Evolutionary conservation across 1,140 invertebrate species (phyloP), one percentile per base, ranked within the genome.

Genomic region (Drosophila athabasca): DNA sequence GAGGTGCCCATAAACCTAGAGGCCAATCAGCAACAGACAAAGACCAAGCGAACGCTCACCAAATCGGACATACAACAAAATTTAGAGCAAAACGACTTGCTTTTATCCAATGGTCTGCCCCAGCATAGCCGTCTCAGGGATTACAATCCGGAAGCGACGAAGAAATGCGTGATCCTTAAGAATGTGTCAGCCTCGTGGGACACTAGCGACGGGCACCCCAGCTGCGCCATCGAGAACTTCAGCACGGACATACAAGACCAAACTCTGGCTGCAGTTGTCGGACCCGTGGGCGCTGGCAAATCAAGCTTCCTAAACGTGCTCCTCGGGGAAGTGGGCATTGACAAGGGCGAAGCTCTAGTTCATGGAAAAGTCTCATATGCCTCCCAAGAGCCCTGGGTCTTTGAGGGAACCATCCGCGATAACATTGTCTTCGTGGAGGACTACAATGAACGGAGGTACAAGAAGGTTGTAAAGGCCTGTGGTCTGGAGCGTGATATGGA

Each of bases 351-450:
- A 11, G 88, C 96, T 0, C 85, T 92, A 15, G 92, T 96, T 0
- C 91, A 93, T 61, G 97, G 97, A 24, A 94, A 92, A 54, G 90
- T 97, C 6, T 95, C 96, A 0, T 98, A 97, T 90, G 94, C 95
- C 5, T 94, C 96, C 24, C 96, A 97, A 90, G 95, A 96, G 68
- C 94, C 95, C 1, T 97, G 96, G 96, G 92, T 96, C 0, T 94
- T 94, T 19, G 93, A 93, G 31, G 93, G 93, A 24, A 92, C 93
- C 2, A 93, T 95, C 0, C 92, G 95, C 19, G 95, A 97, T 72
- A 98, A 98, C 90, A 97, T 98, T 68, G 91, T 97, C 0, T 97
- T 98, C 83, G 96, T 96, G 2, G 93, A 94, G 76, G 92, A 94
- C 19, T 94, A 94, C 80, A 93, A 95, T 76, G 93, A 94, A 90